These are phyloP conservation scores for Zelleria hepariella DNA, from an alignment of 2,888 invertebrate species.

Conservation along the genomic window DNA sequence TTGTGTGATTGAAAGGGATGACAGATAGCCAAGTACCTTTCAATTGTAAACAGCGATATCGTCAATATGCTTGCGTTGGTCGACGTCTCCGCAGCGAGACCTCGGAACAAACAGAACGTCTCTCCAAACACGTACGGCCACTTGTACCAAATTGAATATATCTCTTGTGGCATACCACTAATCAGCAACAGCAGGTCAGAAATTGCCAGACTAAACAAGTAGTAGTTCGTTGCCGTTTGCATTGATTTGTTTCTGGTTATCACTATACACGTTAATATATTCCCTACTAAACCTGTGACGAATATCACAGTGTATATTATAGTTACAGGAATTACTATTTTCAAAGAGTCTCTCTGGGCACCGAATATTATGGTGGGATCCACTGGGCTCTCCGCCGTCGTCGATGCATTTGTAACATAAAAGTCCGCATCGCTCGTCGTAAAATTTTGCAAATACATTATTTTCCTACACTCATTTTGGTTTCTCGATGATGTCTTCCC, in stretches of 20 bases:
- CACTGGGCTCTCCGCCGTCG: slow-evolving; percentile 21
- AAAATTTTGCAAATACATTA: neutral
- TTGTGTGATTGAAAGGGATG: slow-evolving; percentile 80
- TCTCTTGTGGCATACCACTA: slow-evolving; percentile 87
- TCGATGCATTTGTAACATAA: slow-evolving; percentile 14
- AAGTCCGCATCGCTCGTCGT: neutral
- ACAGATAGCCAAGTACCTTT: slow-evolving; percentile 76
- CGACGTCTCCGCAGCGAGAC: slow-evolving; percentile 84
- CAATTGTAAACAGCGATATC: slow-evolving; percentile 88
- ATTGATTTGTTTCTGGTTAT: slow-evolving; percentile 86
- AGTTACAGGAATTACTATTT: slow-evolving; percentile 80
- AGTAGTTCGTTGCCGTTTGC: slow-evolving; percentile 87
- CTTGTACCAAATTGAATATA: slow-evolving; percentile 82
- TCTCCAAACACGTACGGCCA: slow-evolving; percentile 86
- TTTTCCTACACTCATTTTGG: no score
- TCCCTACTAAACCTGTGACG: slow-evolving; percentile 84
- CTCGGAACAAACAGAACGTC: slow-evolving; percentile 82
- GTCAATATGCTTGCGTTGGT: slow-evolving; percentile 84
- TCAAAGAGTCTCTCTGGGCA: slow-evolving; percentile 68
- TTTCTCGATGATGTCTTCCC: no score
- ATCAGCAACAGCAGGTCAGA: slow-evolving; percentile 85
- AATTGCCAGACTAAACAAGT: slow-evolving; percentile 87
- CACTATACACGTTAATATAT: slow-evolving; percentile 87
- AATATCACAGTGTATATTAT: slow-evolving; percentile 84
- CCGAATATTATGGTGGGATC: slow-evolving; percentile 49